Percentiles rank a stretch among this genome's conserved stretches.
Evolutionary conservation across 1,140 invertebrate species (phyloP).

Genomic region (Heliothis virescens): DNA sequence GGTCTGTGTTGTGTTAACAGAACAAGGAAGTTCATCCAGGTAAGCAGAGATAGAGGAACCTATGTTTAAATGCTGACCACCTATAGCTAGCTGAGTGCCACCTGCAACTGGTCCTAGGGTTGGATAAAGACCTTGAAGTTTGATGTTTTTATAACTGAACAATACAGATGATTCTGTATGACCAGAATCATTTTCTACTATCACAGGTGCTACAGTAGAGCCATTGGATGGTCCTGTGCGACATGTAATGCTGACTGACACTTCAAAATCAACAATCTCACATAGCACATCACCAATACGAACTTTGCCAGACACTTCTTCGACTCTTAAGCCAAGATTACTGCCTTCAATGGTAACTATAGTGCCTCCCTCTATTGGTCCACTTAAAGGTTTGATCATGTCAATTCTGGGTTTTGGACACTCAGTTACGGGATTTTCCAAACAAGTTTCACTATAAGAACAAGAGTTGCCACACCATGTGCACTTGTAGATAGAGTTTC

Average conservation of each 20-base stretch:
- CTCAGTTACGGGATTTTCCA: slow-evolving; percentile 90
- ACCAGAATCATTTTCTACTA: slow-evolving; percentile 96
- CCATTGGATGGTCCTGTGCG: slow-evolving; percentile 92
- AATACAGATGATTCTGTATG: slow-evolving; percentile 95
- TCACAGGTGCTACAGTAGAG: slow-evolving; percentile 92
- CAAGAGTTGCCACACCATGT: slow-evolving; percentile 97
- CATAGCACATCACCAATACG: slow-evolving; percentile 96
- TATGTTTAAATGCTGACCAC: slow-evolving; percentile 97
- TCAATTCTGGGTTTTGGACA: slow-evolving; percentile 97
- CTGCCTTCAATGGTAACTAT: slow-evolving; percentile 97
- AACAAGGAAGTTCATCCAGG: slow-evolving; percentile 95
- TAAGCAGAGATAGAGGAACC: slow-evolving; percentile 95
- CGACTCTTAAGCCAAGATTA: slow-evolving; percentile 96
- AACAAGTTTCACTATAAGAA: slow-evolving; percentile 93
- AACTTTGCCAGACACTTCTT: slow-evolving; percentile 96
- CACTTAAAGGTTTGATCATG: slow-evolving; percentile 97
- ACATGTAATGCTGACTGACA: slow-evolving; percentile 96
- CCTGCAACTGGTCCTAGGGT: slow-evolving; percentile 96
- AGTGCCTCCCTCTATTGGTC: slow-evolving; percentile 98
- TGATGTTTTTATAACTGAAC: slow-evolving; percentile 96
- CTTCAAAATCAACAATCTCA: slow-evolving; percentile 94
- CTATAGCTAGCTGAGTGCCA: slow-evolving; percentile 96
- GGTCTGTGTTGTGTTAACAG: slow-evolving; percentile 94
- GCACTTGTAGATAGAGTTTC: slow-evolving; percentile 95
- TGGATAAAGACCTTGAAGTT: slow-evolving; percentile 93